These are phyloP conservation scores for Drosophila orena DNA, from an alignment of 1,140 invertebrate species.

Conservation along the genomic window DNA sequence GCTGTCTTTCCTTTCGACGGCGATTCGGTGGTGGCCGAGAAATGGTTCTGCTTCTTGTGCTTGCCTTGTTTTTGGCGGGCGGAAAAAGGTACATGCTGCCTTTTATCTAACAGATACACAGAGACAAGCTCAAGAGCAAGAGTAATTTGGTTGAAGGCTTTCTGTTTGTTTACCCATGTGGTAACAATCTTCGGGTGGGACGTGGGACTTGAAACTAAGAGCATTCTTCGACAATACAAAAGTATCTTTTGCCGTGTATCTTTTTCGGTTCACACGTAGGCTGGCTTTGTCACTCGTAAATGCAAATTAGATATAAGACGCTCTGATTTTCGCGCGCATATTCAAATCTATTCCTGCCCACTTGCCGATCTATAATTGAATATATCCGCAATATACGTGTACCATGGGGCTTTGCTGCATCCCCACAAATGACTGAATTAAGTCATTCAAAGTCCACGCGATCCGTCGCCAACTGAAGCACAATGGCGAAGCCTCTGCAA, in stretches of 20 bases:
- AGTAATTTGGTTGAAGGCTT: conserved; percentile 57
- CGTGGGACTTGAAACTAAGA: background rate
- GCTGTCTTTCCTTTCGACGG: conserved; percentile 39
- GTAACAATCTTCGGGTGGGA: conserved; percentile 1
- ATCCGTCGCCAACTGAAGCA: conserved; percentile 22
- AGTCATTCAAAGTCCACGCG: conserved; percentile 9
- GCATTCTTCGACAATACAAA: conserved; percentile 13
- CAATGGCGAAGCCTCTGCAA: conserved; percentile 35
- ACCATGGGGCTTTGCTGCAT: conserved; percentile 7
- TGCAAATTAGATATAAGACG: conserved; percentile 52
- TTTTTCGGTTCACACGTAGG: conserved; percentile 29
- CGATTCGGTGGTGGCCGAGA: conserved; percentile 23
- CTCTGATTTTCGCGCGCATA: conserved; percentile 60
- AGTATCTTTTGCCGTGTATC: conserved; percentile 25
- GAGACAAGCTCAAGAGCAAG: conserved; percentile 39
- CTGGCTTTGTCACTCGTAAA: conserved; percentile 7
- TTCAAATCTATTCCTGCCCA: conserved; percentile 57
- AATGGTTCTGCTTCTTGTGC: conserved; percentile 40
- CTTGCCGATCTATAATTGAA: conserved; percentile 67
- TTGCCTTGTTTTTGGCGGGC: conserved; percentile 22
- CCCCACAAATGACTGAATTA: conserved; percentile 30
- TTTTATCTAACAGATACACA: conserved; percentile 67
- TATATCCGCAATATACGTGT: conserved; percentile 63
- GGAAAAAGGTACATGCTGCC: conserved; percentile 48
- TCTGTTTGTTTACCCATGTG: conserved; percentile 31